These are phyloP conservation scores for Cotesia glomerata DNA, from an alignment of 1,140 invertebrate genomes.

Conservation along the genomic window DNA sequence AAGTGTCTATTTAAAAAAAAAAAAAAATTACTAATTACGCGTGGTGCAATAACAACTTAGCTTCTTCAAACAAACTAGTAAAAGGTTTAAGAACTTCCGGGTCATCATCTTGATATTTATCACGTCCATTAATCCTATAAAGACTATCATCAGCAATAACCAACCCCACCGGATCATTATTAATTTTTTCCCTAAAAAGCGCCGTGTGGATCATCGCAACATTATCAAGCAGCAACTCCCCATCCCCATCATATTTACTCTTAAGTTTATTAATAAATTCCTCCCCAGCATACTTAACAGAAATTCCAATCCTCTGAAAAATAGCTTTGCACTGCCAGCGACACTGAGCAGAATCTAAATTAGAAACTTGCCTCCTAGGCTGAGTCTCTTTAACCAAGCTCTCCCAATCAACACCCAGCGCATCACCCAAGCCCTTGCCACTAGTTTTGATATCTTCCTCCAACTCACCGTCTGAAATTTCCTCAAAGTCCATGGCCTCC, in stretches of 20 bases:
- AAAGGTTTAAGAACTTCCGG: constrained; percentile 52
- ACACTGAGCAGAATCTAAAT: constrained; percentile 67
- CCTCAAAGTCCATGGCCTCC: constrained; percentile 83
- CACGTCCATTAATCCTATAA: constrained; percentile 44
- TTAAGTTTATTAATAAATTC: constrained; percentile 69
- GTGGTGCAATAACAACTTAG: constrained; percentile 53
- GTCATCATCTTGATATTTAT: constrained; percentile 46
- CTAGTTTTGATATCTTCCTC: constrained; percentile 74
- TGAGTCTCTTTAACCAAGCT: constrained; percentile 81
- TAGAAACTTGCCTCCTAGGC: constrained; percentile 58
- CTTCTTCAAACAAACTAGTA: constrained; percentile 56
- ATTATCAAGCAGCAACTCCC: constrained; percentile 49
- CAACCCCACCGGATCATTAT: constrained; percentile 41
- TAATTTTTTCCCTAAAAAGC: constrained; percentile 44
- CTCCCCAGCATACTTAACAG: constrained; percentile 72
- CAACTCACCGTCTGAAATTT: constrained; percentile 86
- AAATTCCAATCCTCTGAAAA: constrained; percentile 75
- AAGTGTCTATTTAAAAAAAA: not conserved
- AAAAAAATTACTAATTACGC: constrained; percentile 11
- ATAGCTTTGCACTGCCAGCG: constrained; percentile 79
- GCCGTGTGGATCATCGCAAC: constrained; percentile 57
- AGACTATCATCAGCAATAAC: constrained; percentile 48
- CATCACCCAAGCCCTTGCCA: constrained; percentile 79
- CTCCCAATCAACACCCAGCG: constrained; percentile 90
- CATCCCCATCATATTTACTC: constrained; percentile 61